These are phyloP conservation scores for Zaprionus obscuricornis DNA, from an alignment of 2,888 invertebrate genomes.

Conservation along the genomic window DNA sequence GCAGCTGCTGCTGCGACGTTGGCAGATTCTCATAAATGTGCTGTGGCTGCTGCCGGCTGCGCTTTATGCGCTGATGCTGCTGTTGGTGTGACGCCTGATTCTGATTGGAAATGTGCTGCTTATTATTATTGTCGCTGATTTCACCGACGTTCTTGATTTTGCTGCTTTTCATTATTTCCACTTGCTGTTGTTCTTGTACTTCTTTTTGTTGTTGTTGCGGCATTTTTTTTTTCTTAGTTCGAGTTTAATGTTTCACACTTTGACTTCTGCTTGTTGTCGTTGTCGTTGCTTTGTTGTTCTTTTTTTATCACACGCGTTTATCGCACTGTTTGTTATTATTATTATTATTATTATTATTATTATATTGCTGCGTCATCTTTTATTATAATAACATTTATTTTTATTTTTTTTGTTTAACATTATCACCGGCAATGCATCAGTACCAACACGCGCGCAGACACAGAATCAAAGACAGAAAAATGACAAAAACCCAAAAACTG, in stretches of 20 bases:
- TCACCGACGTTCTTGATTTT: conserved; percentile 38
- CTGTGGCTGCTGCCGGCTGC: conserved; percentile 25
- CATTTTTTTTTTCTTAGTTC: conserved; percentile 32
- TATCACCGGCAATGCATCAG: too few relatives aligned
- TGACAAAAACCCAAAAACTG: too few relatives aligned
- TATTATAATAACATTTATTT: conserved; percentile 21
- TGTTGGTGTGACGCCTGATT: conserved; percentile 28
- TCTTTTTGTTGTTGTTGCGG: conserved; percentile 23
- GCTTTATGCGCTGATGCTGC: conserved; percentile 32
- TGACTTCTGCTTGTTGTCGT: conserved; percentile 2
- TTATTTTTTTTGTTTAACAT: conserved; percentile 13
- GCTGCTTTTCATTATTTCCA: conserved; percentile 37
- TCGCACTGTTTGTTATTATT: conserved; percentile 51
- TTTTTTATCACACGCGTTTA: conserved; percentile 41
- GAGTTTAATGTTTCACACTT: conserved; percentile 4
- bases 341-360: too few relatives aligned
- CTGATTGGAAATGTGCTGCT: conserved; percentile 46
- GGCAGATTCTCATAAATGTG: conserved; percentile 65
- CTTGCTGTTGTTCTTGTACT: conserved; percentile 24
- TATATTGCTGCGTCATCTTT: conserved; percentile 42
- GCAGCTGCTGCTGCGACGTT: conserved; percentile 53
- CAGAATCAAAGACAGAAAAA: conserved; percentile 21
- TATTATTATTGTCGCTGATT: conserved; percentile 45
- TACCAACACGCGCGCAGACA: too few relatives aligned
- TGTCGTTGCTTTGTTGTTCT: background rate